Conservation (phyloP, 1,140 invertebrate genomes). For the Phenacoccus solenopsis region DNA sequence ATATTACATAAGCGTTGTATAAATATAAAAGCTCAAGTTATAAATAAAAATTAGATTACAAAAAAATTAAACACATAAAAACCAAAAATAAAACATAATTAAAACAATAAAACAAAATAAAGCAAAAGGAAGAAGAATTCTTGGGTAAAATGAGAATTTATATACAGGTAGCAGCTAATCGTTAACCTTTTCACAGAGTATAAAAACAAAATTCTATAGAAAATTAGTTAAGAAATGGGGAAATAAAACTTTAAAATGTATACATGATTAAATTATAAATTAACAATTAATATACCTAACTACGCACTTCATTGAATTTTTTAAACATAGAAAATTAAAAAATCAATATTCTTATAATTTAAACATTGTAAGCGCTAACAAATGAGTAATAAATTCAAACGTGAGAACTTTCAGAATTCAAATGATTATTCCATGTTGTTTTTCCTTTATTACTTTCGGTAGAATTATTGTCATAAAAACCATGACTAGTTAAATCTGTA, state of each 20-base stretch:
- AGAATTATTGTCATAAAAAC: neutral
- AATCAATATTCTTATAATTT: no score
- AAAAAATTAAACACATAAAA: neutral
- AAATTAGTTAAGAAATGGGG: neutral
- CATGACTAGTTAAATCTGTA: conserved; percentile 28
- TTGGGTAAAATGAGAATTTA: neutral
- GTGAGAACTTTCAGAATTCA: neutral
- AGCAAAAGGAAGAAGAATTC: neutral
- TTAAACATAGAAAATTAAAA: no score
- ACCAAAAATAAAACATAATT: neutral
- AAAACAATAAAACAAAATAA: neutral
- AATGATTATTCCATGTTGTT: neutral
- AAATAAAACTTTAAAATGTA: no score
- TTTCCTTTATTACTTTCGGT: neutral
- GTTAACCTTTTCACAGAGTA: no score
- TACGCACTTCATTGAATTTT: no score
- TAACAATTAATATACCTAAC: neutral
- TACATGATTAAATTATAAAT: neutral
- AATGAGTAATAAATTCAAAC: no score
- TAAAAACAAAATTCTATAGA: neutral
- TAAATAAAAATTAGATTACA: neutral
- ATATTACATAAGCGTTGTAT: neutral
- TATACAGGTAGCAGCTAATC: no score
- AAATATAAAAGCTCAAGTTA: neutral
- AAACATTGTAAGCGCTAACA: no score